Conservation (phyloP, 2,888 invertebrate genomes). For the Mythimna lalbum region DNA sequence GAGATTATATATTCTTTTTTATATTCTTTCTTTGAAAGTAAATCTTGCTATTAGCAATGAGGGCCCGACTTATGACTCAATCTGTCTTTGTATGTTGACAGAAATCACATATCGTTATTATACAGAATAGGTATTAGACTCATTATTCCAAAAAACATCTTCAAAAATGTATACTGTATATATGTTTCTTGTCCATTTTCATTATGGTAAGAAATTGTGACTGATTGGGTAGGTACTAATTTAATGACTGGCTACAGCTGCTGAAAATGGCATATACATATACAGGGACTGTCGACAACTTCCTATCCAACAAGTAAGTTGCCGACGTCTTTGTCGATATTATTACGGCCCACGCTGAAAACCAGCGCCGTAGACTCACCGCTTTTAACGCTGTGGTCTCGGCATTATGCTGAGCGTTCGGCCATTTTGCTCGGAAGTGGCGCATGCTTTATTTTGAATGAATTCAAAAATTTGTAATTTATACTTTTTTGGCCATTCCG, state of each 20-base stretch:
- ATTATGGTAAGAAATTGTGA: constrained; percentile 25
- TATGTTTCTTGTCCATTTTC: constrained; percentile 17
- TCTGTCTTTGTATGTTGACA: background rate
- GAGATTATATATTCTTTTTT: background rate
- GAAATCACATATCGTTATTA: constrained; percentile 15
- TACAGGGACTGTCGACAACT: too few relatives aligned
- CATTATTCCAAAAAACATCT: background rate
- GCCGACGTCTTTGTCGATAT: too few relatives aligned
- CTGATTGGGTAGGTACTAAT: constrained; percentile 2
- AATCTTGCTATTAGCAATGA: background rate
- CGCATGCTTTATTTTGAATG: too few relatives aligned
- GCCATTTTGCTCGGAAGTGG: too few relatives aligned
- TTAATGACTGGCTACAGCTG: background rate
- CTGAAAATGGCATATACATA: too few relatives aligned
- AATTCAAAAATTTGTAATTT: too few relatives aligned
- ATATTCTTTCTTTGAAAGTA: constrained; percentile 1
- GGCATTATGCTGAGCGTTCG: too few relatives aligned
- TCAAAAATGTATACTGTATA: background rate
- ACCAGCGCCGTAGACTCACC: too few relatives aligned
- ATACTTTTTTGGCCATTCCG: too few relatives aligned
- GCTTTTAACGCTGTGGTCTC: too few relatives aligned
- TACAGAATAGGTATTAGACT: constrained; percentile 2
- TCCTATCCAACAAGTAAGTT: too few relatives aligned
- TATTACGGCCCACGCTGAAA: too few relatives aligned
- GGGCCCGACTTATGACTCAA: constrained; percentile 2